Evolutionary conservation across 2,888 invertebrate genomes (phyloP), one percentile per base, ranked within the genome.

Genomic region (Isotomurus palustris): DNA sequence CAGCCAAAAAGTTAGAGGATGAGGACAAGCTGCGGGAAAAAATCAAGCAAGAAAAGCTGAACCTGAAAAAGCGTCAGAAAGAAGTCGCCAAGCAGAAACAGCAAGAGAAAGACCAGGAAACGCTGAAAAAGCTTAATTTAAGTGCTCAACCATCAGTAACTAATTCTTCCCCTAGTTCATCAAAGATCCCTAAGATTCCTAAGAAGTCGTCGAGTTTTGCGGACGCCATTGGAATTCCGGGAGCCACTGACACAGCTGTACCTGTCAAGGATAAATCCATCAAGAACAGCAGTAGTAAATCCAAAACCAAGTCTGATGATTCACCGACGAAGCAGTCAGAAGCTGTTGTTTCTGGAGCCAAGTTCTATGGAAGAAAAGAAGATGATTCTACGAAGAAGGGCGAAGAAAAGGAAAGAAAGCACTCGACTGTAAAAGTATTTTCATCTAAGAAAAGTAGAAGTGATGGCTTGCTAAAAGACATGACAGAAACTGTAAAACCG

Each of bases 21-120:
- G 71, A 64, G 71, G 72, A 59, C 65, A 66, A 62, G 62, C 41
- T 68, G 8, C 45, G 54, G 22, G 60, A 64, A 61, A 60, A 72
- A 68, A 64, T 72, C 54, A 57, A 69, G 65, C 68, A 72, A 60
- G 66, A 73, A 66, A 71, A 73, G 71, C 71, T 76, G 73, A 53
- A 75, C 72, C 62, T 76, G 74, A 66, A 76, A 72, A 68, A 74
- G 65, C 73, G 77, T 76, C 75, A 79, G 62, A 76, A 72, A 60
- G 63, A 68, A 17, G 50, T 53, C 22, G 62, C 62, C 43, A 69
- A 60, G 54, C 64, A 62, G 51, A 66, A 63, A 55, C 67, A 67
- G 65, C 60, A 61, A 65, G 85, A 86, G 60, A 86, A 85, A 73
- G 82, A 85, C 70, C 84, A 83, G 72, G 83, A 82, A 27, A 83